Evolutionary conservation across 2,888 invertebrate species (phyloP), one percentile per base, ranked within the genome.

Genomic region (Petrophora chlorosata): DNA sequence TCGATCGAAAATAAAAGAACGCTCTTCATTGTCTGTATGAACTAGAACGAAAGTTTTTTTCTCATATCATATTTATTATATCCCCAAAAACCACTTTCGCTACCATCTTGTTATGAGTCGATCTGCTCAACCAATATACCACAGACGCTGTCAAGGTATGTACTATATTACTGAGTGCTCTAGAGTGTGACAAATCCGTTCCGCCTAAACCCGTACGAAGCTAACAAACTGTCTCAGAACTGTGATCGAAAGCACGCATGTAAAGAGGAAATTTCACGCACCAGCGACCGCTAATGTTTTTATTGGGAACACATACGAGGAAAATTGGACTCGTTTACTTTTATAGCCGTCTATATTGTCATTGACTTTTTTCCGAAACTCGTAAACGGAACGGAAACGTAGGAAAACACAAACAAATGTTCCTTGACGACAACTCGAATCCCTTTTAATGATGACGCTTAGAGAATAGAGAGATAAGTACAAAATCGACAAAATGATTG

Each of bases 211-310:
- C 0, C 15, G 17, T 33, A 26, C 12, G 25, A 28, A 33, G 15
- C 28, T 15, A 39, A 9, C 5, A 28, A 26, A 28, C 10, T 39
- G 28, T 47, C 23, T 29, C 23, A 19, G 8, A n/a, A 26, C 23
- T 26, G 45, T 51, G 42, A 38, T 44, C 28, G 26, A 26, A 48
- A 26, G 10, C 35, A 48, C 42, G 67, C 67, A 70, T 72, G 65
- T 60, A 68, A 70, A 71, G 61, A 65, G 62, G 57, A 60, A 70
- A 75, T 76, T 75, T 70, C 65, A 72, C 78, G 73, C 67, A 43
- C 53, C 69, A 63, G 57, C 63, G 64, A 68, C 56, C 70, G 53
- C 73, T 75, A 74, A 79, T 79, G 77, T 73, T 75, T 77, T 73
- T 73, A 78, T 76, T 77, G 70, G 61, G 60, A 69, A 64, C 59